Evolutionary conservation across 2,113 vertebrate genomes (phyloP).

Genomic region (Ammodramus savannarum): DNA sequence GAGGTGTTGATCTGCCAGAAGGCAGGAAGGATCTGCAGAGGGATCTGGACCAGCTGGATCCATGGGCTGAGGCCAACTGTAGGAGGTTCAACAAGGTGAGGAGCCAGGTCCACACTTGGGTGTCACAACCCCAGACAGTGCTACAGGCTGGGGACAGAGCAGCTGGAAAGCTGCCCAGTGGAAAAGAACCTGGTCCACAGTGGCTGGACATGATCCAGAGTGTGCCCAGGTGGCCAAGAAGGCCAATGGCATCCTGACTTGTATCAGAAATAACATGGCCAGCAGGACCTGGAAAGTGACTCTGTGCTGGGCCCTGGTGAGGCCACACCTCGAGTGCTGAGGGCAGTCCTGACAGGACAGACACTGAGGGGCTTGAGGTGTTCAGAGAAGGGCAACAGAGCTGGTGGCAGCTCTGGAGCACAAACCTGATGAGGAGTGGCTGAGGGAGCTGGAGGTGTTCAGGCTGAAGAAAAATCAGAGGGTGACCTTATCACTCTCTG

Average conservation of each 20-base stretch:
- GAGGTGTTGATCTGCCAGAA: neutral
- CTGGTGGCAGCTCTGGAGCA: neutral
- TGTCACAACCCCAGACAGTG: neutral
- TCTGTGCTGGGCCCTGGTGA: neutral
- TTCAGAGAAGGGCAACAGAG: neutral
- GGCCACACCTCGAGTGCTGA: rapidly evolving
- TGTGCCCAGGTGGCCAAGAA: neutral
- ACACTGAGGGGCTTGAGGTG: neutral
- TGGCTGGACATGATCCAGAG: rapidly evolving
- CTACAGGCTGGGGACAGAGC: neutral
- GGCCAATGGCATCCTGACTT: neutral
- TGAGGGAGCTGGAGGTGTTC: neutral
- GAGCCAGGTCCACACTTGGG: neutral
- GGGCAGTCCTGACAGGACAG: neutral
- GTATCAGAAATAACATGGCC: neutral
- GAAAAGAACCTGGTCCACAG: neutral
- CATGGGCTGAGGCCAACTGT: neutral
- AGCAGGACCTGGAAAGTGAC: neutral
- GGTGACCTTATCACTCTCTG: neutral
- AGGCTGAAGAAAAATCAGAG: neutral
- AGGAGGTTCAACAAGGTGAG: neutral
- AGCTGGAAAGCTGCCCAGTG: neutral
- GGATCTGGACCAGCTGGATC: neutral
- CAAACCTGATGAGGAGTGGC: neutral
- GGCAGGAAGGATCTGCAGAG: neutral